Conservation (phyloP, 2,797 vertebrate genomes). For the Alosa sapidissima region DNA sequence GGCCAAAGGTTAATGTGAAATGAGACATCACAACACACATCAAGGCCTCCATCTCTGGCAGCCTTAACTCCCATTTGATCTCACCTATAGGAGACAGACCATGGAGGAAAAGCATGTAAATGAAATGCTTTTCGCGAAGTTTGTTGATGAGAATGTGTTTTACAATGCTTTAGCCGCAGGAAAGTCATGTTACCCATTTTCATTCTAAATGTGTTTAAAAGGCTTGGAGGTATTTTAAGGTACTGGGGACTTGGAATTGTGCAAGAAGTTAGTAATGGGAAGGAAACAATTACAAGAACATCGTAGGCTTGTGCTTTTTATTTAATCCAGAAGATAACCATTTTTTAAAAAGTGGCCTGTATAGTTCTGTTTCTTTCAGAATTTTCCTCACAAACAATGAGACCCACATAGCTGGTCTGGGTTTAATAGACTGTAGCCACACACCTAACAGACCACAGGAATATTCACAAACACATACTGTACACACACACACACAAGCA, state of each 20-base stretch:
- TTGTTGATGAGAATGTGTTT: not conserved
- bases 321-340: not conserved
- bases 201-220: not conserved
- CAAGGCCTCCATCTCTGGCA: not conserved
- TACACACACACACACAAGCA: not conserved
- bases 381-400: not conserved
- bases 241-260: not conserved
- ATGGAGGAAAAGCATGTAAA: not conserved
- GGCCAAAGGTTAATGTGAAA: not conserved
- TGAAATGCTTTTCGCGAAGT: not conserved
- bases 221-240: not conserved
- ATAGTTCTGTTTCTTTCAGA: not conserved
- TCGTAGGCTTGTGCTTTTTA: not conserved
- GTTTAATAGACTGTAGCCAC: not conserved
- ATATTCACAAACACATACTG: not conserved
- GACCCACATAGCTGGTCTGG: not conserved
- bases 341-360: not conserved
- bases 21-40: not conserved
- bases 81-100: not conserved
- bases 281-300: constrained; percentile 2
- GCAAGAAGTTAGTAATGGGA: not conserved
- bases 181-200: not conserved
- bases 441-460: too few relatives aligned
- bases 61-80: not conserved
- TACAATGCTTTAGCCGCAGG: not conserved